A percentile compares a stretch with the other conserved stretches of the same genome.
Evolutionary conservation across 2,888 invertebrate species (phyloP).

Genomic region (Andrena praecox): DNA sequence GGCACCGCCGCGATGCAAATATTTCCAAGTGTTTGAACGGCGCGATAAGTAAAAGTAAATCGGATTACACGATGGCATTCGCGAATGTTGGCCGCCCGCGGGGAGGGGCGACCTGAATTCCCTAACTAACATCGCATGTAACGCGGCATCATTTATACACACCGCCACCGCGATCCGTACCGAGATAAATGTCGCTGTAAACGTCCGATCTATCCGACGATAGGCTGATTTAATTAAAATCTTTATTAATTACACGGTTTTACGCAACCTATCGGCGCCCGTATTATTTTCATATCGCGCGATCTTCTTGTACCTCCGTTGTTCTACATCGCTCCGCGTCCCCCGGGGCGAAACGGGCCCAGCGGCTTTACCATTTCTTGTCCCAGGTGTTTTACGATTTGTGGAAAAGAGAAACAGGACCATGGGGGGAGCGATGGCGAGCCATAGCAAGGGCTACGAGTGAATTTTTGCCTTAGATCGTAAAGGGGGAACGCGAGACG

Average conservation of each 20-base stretch:
- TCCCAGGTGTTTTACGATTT: constrained; percentile 9
- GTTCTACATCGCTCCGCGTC: not conserved
- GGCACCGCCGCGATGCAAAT: constrained; percentile 43
- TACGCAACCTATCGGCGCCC: not conserved
- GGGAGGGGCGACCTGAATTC: constrained; percentile 40
- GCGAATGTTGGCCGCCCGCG: constrained; percentile 43
- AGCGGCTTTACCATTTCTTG: not conserved
- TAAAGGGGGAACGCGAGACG: not conserved
- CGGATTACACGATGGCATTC: constrained; percentile 51
- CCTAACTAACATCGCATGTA: constrained; percentile 53
- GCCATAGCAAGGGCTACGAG: not conserved
- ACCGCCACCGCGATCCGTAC: not conserved
- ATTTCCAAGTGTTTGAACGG: constrained; percentile 57
- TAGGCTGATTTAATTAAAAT: constrained; percentile 56
- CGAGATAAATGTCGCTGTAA: constrained; percentile 47
- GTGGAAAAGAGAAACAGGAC: constrained; percentile 3
- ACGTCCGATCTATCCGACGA: constrained; percentile 44
- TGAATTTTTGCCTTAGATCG: not conserved
- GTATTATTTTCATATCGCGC: constrained; percentile 46
- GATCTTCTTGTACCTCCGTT: not conserved
- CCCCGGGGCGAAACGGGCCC: not conserved
- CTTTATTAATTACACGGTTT: constrained; percentile 54
- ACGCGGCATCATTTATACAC: constrained; percentile 44
- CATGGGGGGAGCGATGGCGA: not conserved
- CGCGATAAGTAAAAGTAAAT: constrained; percentile 61